Percentiles rank a stretch among this genome's conserved stretches.
These are phyloP conservation scores for Cichlasoma orientale DNA, from an alignment of 2,797 vertebrate species.

Conservation along the genomic window DNA sequence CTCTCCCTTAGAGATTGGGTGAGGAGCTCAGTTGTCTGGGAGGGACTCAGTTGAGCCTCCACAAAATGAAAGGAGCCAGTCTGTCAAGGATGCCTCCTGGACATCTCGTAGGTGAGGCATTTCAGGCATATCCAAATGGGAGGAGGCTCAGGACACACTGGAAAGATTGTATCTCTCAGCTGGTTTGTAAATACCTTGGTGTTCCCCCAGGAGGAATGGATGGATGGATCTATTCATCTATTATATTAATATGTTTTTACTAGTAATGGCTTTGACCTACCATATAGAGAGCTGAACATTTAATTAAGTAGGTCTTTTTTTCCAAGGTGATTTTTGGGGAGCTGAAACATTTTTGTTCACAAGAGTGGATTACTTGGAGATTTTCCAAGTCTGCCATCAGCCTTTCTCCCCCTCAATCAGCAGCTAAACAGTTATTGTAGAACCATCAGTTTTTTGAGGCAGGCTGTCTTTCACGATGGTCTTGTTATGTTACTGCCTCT, in stretches of 20 bases:
- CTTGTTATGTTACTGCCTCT: not conserved
- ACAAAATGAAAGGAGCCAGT: not conserved
- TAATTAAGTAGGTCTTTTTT: not conserved
- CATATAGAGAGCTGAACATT: not conserved
- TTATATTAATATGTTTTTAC: not conserved
- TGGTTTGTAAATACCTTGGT: not conserved
- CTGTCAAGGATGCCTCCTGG: not conserved
- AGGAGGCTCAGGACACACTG: not conserved
- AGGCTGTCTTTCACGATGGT: not conserved
- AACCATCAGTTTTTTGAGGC: not conserved
- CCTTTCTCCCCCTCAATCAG: not conserved
- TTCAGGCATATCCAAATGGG: not conserved
- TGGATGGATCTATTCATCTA: not conserved
- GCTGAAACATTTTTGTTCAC: not conserved
- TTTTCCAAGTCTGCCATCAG: not conserved
- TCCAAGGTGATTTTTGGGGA: not conserved
- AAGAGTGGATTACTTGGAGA: not conserved
- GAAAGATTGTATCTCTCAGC: not conserved
- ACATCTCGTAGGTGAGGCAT: not conserved
- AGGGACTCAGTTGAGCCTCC: not conserved
- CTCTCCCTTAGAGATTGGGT: not conserved
- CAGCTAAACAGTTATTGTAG: not conserved
- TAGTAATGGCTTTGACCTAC: not conserved
- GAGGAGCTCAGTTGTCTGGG: fast-evolving
- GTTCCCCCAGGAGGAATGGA: not conserved